Evolutionary conservation across 2,797 vertebrate genomes (phyloP).

Genomic region (Gambusia yucatana): DNA sequence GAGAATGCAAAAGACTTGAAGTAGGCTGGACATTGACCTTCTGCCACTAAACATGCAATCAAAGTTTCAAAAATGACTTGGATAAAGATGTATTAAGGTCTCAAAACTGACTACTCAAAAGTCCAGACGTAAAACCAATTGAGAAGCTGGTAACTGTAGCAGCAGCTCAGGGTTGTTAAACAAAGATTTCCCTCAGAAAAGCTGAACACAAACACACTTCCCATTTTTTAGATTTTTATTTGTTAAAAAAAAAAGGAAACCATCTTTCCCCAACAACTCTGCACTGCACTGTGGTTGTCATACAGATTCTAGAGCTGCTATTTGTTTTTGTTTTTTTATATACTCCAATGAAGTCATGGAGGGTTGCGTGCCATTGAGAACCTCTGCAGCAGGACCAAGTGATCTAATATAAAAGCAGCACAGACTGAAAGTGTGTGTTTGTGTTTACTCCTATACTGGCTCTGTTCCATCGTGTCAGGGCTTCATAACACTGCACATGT

Average conservation of each 20-base stretch:
- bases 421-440: constrained; percentile 37
- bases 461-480: constrained; percentile 37
- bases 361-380: constrained; percentile 19
- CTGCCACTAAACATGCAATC: not conserved
- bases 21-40: not conserved
- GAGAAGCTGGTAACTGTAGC: not conserved
- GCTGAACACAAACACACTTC: not conserved
- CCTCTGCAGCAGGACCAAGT: constrained; percentile 19
- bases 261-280: not conserved
- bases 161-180: not conserved
- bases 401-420: constrained; percentile 39
- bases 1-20: not conserved
- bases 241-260: not conserved
- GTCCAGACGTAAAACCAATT: not conserved
- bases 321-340: not conserved
- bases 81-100: not conserved
- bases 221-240: not conserved
- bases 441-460: constrained; percentile 41
- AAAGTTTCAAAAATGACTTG: not conserved
- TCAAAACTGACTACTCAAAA: not conserved
- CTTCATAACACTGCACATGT: constrained; percentile 46
- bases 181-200: not conserved
- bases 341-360: constrained; percentile 2
- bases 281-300: not conserved
- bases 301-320: not conserved